Conservation (phyloP, 2,113 vertebrate species). For the Caloenas nicobarica region DNA sequence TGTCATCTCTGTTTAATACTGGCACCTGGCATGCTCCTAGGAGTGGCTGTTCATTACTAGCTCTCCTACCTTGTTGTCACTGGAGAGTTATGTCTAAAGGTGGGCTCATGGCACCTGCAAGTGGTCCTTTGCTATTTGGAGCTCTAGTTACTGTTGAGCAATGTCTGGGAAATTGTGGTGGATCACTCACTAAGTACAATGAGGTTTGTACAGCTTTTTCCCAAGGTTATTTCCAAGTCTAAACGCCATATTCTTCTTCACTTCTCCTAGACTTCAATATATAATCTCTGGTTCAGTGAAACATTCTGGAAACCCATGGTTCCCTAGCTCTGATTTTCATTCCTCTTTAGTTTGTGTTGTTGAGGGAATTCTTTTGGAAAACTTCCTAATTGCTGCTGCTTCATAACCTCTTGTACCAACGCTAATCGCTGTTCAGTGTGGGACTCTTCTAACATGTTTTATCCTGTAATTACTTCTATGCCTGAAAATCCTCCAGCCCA, state of each 20-base stretch:
- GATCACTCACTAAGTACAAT: background rate
- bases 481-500: conserved; percentile 2
- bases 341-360: background rate
- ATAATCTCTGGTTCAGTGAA: background rate
- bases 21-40: background rate
- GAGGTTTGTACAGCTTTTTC: background rate
- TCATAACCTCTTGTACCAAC: background rate
- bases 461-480: background rate
- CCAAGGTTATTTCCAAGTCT: background rate
- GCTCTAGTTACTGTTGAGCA: background rate
- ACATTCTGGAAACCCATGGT: background rate
- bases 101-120: background rate
- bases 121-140: background rate
- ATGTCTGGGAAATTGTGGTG: background rate
- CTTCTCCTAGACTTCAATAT: background rate
- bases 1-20: background rate
- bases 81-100: background rate
- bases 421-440: background rate
- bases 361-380: conserved; percentile 32
- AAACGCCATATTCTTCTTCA: background rate
- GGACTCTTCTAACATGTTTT: background rate
- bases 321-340: background rate
- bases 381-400: conserved; percentile 13
- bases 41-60: background rate
- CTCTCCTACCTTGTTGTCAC: background rate